phyloP scores from a whole-genome alignment of 2,797 vertebrate genomes.

The Anniella stebbinsi region DNA sequence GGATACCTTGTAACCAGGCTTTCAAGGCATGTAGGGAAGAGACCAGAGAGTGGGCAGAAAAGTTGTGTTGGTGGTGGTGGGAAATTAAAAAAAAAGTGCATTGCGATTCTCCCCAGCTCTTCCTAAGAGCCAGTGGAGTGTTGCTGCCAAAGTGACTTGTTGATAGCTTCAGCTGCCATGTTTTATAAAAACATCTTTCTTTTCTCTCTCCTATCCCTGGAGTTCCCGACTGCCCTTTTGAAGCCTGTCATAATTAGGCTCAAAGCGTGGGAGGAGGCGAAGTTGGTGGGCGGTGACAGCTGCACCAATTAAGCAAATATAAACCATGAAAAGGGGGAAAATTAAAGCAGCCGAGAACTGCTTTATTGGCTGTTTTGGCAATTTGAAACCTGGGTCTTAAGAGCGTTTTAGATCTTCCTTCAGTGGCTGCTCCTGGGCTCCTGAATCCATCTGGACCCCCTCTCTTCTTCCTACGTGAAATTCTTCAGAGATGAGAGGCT shows the following conservation, averaged over 20 bases:
- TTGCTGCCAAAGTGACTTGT: background rate
- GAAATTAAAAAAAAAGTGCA: too few species aligned
- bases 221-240: slow-evolving; percentile 35
- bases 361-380: slow-evolving; percentile 11
- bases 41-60: background rate
- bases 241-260: slow-evolving; percentile 44
- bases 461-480: background rate
- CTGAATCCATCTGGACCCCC: slow-evolving; percentile 18
- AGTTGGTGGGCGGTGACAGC: slow-evolving; percentile 13
- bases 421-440: background rate
- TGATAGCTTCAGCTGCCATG: slow-evolving; percentile 12
- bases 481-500: slow-evolving; percentile 10
- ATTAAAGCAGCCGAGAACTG: slow-evolving; percentile 20
- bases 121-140: background rate
- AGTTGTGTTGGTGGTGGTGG: background rate
- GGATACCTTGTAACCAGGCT: background rate
- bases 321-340: slow-evolving; percentile 1
- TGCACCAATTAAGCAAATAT: slow-evolving; percentile 33
- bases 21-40: background rate
- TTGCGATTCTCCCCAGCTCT: background rate
- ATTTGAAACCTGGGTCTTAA: background rate
- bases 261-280: slow-evolving; percentile 13
- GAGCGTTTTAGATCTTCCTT: background rate
- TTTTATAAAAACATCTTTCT: slow-evolving; percentile 3
- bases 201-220: slow-evolving; percentile 5